Conservation (phyloP, 2,797 vertebrate species). For the Sarcophilus harrisii region DNA sequence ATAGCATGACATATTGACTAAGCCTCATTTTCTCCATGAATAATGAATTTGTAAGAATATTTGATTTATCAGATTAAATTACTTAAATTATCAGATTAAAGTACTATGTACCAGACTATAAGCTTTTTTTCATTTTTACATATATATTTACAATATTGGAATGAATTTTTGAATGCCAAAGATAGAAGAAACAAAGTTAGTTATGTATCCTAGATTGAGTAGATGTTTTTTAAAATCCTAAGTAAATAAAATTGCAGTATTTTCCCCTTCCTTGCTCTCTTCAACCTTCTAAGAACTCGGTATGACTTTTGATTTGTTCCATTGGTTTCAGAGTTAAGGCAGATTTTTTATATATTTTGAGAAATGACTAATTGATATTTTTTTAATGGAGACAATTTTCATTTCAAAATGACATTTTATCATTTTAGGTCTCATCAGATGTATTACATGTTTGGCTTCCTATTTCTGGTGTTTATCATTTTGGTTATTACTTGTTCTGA, state of each 20-base stretch:
- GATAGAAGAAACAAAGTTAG: constrained; percentile 4
- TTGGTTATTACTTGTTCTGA: constrained; percentile 96
- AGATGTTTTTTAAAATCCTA: constrained; percentile 36
- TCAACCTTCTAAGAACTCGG: not conserved
- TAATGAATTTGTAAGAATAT: not conserved
- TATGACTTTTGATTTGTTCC: not conserved
- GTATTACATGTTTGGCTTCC: constrained; percentile 98
- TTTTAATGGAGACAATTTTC: constrained; percentile 29
- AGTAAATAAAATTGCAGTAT: not conserved
- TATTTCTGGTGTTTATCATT: constrained; percentile 96
- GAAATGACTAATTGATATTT: not conserved
- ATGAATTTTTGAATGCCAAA: not conserved
- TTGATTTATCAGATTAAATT: not conserved
- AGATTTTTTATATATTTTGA: constrained; percentile 13
- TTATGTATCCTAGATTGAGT: constrained; percentile 8
- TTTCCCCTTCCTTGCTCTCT: not conserved
- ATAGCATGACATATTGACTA: not conserved
- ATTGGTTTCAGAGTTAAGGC: constrained; percentile 29
- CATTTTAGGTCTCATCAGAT: constrained; percentile 95
- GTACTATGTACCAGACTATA: not conserved
- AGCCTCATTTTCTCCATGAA: not conserved
- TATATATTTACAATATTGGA: not conserved
- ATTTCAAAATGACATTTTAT: constrained; percentile 38
- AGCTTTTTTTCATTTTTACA: not conserved
- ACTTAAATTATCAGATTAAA: no score